phyloP scores from a whole-genome alignment of 2,797 vertebrate species.

The Pipistrellus pipistrellus region DNA sequence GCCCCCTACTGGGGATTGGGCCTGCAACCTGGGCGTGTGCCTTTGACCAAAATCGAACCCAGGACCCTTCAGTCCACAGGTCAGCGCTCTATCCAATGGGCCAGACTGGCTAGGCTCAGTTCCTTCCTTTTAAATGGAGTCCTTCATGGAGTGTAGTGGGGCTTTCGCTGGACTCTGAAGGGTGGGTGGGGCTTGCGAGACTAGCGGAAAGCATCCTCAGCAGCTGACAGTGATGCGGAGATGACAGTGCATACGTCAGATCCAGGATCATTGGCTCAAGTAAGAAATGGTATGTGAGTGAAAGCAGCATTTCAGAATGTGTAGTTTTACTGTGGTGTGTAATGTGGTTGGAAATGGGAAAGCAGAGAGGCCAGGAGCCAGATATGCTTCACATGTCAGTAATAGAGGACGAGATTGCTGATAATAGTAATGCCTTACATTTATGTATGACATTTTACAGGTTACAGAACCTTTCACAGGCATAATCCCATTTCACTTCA shows the following conservation, averaged over 20 bases:
- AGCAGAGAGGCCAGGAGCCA: background rate
- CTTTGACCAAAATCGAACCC: too few relatives aligned
- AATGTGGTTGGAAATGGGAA: background rate
- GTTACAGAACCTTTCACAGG: conserved; percentile 30
- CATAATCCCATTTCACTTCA: conserved; percentile 42
- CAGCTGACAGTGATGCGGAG: background rate
- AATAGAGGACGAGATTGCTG: background rate
- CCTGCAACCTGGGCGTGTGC: too few relatives aligned
- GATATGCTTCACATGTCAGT: background rate
- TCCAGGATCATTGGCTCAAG: background rate
- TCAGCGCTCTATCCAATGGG: too few relatives aligned
- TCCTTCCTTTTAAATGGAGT: background rate
- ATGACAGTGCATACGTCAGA: background rate
- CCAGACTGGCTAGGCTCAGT: background rate
- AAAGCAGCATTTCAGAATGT: conserved; percentile 15
- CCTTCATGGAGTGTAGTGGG: background rate
- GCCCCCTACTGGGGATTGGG: too few relatives aligned
- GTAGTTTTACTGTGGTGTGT: background rate
- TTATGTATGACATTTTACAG: conserved; percentile 14
- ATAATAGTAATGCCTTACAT: conserved; percentile 7
- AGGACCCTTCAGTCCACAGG: too few relatives aligned
- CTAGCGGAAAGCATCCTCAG: background rate
- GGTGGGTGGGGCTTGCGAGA: background rate
- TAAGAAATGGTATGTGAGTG: background rate
- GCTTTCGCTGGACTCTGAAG: conserved; percentile 40